A percentile compares a stretch with the other conserved stretches of the same genome.
Evolutionary conservation across 2,888 invertebrate genomes (phyloP).

Genomic region (Bellardia pandia): DNA sequence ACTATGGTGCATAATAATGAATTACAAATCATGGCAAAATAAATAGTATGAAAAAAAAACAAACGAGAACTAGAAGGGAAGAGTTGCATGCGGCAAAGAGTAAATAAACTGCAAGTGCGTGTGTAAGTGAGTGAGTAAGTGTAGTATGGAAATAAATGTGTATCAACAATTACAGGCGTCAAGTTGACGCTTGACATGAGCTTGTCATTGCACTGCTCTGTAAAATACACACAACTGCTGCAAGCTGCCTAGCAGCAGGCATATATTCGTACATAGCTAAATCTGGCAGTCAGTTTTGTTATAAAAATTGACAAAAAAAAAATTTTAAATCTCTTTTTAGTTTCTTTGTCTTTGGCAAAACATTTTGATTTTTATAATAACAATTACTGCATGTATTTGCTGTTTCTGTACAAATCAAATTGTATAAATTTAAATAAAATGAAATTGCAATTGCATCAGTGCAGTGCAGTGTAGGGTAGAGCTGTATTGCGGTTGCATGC

Average conservation of each 20-base stretch:
- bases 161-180: slow-evolving; percentile 71
- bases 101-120: slow-evolving; percentile 43
- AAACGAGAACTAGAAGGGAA: slow-evolving; percentile 11
- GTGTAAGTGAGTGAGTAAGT: not conserved
- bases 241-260: slow-evolving; percentile 16
- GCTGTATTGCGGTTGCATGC: slow-evolving; percentile 54
- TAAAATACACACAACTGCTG: slow-evolving; percentile 21
- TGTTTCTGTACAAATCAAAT: slow-evolving; percentile 32
- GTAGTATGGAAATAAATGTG: slow-evolving; percentile 63
- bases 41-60: slow-evolving; percentile 5
- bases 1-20: slow-evolving; percentile 75
- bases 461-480: slow-evolving; percentile 4
- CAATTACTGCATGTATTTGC: slow-evolving; percentile 32
- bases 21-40: slow-evolving; percentile 58
- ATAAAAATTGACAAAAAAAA: slow-evolving; percentile 41
- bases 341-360: slow-evolving; percentile 21
- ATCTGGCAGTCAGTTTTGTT: slow-evolving; percentile 51
- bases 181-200: slow-evolving; percentile 73
- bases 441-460: slow-evolving; percentile 1
- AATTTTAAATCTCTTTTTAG: not conserved
- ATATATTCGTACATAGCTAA: not conserved
- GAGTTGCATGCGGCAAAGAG: slow-evolving; percentile 4
- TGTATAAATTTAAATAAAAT: slow-evolving; percentile 47
- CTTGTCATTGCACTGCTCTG: slow-evolving; percentile 62
- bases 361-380: slow-evolving; percentile 25